Conservation (phyloP, 2,888 invertebrate species). For the Rhodophaea formosa region DNA sequence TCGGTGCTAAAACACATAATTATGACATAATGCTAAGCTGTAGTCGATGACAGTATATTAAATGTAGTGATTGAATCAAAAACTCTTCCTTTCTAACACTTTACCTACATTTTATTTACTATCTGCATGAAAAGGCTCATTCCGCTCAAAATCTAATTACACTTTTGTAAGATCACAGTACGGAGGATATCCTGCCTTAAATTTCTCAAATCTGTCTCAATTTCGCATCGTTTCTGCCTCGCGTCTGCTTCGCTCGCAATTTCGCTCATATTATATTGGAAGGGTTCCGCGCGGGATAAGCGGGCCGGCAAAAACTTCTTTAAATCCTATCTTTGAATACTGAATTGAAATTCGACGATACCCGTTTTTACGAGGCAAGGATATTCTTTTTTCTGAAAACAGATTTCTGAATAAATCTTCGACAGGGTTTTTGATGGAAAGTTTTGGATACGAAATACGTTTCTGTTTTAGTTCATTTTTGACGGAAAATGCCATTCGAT, state of each 20-base stretch:
- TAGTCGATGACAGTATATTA: too few species aligned
- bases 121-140: not conserved
- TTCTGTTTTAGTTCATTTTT: too few species aligned
- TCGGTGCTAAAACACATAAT: too few species aligned
- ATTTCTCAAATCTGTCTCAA: conserved; percentile 62
- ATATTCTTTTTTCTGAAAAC: too few species aligned
- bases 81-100: too few species aligned
- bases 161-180: conserved; percentile 45
- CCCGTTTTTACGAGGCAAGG: not conserved
- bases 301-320: conserved; percentile 26
- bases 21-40: too few species aligned
- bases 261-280: conserved; percentile 52
- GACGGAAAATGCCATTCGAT: too few species aligned
- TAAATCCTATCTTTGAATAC: conserved; percentile 25
- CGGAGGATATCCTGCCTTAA: conserved; percentile 57
- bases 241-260: conserved; percentile 42
- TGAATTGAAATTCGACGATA: conserved; percentile 21
- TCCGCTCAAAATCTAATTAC: conserved; percentile 42
- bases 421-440: too few species aligned
- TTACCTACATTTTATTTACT: not conserved
- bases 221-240: conserved; percentile 50
- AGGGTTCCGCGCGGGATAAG: conserved; percentile 29
- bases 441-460: too few species aligned
- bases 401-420: too few species aligned
- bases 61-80: too few species aligned